Evolutionary conservation across 1,140 invertebrate species (phyloP).

Genomic region (Drosophila kohkoa): DNA sequence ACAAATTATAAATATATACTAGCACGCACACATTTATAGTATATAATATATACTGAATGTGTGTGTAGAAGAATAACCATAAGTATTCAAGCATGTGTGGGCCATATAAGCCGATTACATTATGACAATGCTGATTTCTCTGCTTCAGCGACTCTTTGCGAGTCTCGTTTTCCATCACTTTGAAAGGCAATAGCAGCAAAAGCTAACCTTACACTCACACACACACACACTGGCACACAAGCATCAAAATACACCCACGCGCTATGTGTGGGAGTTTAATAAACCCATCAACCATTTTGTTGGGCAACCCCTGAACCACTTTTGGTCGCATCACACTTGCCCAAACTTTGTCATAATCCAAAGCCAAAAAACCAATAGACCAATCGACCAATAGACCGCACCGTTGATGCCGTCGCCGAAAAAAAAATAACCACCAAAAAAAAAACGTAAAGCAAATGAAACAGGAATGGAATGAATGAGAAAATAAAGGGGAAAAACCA

Average conservation of each 20-base stretch:
- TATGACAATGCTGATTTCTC: conserved; percentile 38
- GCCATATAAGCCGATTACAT: conserved; percentile 41
- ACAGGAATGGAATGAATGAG: not conserved
- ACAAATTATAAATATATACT: conserved; percentile 3
- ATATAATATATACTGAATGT: no score
- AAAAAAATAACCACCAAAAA: conserved; percentile 4
- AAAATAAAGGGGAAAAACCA: conserved; percentile 29
- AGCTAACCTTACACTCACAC: not conserved
- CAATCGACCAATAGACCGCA: conserved; percentile 53
- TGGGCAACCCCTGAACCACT: conserved; percentile 9
- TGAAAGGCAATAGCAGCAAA: conserved; percentile 7
- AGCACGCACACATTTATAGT: not conserved
- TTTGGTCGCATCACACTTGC: conserved; percentile 35
- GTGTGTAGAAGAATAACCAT: not conserved
- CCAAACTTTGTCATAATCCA: conserved; percentile 75
- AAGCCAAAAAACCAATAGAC: conserved; percentile 82
- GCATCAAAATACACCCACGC: conserved; percentile 2
- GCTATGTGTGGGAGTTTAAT: conserved; percentile 15
- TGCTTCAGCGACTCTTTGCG: conserved; percentile 21
- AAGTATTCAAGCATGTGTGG: conserved; percentile 1
- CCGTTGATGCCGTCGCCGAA: conserved; percentile 21
- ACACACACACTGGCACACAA: no score
- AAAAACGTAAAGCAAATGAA: not conserved
- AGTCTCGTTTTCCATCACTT: conserved; percentile 19
- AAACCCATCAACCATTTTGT: conserved; percentile 29